Base-by-base conservation (phyloP, 2,888 invertebrate genomes). In the Lasioglossum morio region DNA sequence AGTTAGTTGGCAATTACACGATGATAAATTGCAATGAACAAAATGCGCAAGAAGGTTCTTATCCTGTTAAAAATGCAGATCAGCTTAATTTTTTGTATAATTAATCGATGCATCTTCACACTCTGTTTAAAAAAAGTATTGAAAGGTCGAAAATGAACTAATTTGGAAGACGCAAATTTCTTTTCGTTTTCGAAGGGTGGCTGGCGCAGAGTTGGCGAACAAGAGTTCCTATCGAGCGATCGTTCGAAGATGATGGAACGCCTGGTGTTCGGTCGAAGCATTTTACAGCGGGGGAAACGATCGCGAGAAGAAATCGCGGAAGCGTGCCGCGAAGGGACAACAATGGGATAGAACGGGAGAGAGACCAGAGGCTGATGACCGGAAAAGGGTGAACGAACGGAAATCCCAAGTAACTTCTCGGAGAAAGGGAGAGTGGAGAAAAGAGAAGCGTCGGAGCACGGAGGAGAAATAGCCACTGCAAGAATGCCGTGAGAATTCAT, bases 301-400 rank as follows among this genome's bases (percentile, higher is more conserved):
- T 90, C 86, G 79, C 79, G 84, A 82, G 91, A 91, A 88, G 87
- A 85, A 88, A 90, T 84, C 82, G 76, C 86, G 87, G 85, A 87
- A 88, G 82, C 77, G 82, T 85, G 77, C 81, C 81, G 87, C 82
- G 70, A 88, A 87, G 85, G 91, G 88, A 88, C 87, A 88, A 92
- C 87, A 87, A 87, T 86, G 87, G 79, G 81, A 73, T 78, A 84
- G 66, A 73, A 63, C 69, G 43, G 78, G 81, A 60, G 57, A 60
- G 57, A 27, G 84, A 72, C 84, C 88, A 91, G 89, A 91, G 93
- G 92, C 89, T 92, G 93, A 93, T 90, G 93, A 92, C 92, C 92
- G 93, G 91, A 92, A 92, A 85, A 91, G 92, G 92, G 93, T 93
- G 93, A 93, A 93, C 89, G 93, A 93, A 92, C 93, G 91, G 91